Base-by-base conservation (phyloP, 2,113 vertebrate species). In the Micromys minutus region DNA sequence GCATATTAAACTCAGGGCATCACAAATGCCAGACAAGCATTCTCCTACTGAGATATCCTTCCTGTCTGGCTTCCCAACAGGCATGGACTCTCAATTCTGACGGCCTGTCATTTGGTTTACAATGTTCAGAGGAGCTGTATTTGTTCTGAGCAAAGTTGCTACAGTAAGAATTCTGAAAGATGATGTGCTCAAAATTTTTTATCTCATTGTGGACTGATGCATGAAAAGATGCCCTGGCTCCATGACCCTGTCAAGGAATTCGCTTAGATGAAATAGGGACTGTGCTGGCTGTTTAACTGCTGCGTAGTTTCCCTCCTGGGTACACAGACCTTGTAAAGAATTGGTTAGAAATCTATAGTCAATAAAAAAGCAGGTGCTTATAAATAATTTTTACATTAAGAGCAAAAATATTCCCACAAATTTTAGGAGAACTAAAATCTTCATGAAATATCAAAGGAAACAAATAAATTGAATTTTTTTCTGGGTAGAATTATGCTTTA, bases 331-430 rank as follows among this genome's bases (percentile, higher is more conserved):
- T 96, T 95, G 61, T 59, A 92, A 95, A 94, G 72, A 96, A 92
- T 55, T 67, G 67, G 42, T 89, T 90, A 6, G 45, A 75, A 81
- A 92, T 90, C 69, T 93, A 4, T 61, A 90, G 71, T 95, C 81
- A 93, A 89, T 95, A 97, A 90, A 96, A 92, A 85, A 93, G 72
- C 87, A 94, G 61, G 36, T 90, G 36, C 67, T 90, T 96, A 87
- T 93, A 96, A 95, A 84, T 95, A 77, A 94, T 42, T 84, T 94
- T 96, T 92, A 67, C 55, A 77, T 89, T 55, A 89, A 57, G 75
- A 89, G 15, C 74, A 77, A 92, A 67, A 95, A 74, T 13, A 19
- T 83, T 34, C 42, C 75, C 77, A 95, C 67, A 92, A 47, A 57
- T 94, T 94, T 95, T 92, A 75, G 61, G 87, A 74, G 83, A 94